Evolutionary conservation across 2,113 vertebrate genomes (phyloP).

Genomic region (Zosterops japonicus): DNA sequence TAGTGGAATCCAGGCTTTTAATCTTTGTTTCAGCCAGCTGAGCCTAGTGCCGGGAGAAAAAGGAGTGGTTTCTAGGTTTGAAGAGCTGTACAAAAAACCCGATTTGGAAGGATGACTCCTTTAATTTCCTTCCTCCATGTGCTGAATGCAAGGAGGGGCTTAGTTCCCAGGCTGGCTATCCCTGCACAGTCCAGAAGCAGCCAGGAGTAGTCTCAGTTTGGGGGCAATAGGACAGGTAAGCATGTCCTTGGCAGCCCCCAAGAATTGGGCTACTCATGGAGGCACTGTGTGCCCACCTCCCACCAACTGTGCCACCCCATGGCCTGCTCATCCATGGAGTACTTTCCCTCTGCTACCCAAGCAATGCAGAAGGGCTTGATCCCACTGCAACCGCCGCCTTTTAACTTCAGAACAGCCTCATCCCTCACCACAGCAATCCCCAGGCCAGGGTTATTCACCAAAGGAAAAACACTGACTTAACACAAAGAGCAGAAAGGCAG

Average conservation of each 20-base stretch:
- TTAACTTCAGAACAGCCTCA: background rate
- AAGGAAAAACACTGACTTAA: background rate
- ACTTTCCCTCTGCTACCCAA: background rate
- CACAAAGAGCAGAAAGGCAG: background rate
- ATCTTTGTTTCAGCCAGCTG: conserved; percentile 6
- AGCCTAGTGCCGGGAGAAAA: background rate
- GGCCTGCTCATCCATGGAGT: background rate
- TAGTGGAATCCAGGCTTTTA: background rate
- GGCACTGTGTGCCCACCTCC: background rate
- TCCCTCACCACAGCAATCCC: background rate
- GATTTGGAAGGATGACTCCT: background rate
- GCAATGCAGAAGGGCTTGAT: background rate
- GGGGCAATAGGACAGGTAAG: background rate
- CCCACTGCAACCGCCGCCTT: background rate
- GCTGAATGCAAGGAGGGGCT: background rate
- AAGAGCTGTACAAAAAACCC: background rate
- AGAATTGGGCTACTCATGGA: background rate
- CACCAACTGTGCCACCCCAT: background rate
- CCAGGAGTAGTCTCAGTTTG: background rate
- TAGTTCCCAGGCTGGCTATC: background rate
- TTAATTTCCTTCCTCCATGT: background rate
- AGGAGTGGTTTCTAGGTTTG: background rate
- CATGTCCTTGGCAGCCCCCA: background rate
- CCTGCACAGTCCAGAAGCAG: background rate
- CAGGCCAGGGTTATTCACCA: background rate